These are phyloP conservation scores for Netelia inedita DNA, from an alignment of 2,888 invertebrate species.

Conservation along the genomic window DNA sequence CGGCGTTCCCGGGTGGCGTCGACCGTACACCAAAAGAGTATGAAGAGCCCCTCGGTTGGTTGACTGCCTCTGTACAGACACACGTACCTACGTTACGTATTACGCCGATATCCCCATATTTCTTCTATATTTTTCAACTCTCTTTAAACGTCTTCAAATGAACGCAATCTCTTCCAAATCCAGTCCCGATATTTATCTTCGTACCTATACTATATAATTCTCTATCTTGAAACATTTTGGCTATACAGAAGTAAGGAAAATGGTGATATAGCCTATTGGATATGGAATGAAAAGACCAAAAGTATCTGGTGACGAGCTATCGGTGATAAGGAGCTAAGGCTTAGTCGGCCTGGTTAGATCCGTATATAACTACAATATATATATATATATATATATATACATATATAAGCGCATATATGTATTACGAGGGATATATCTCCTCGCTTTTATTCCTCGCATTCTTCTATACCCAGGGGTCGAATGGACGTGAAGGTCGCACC, in stretches of 20 bases:
- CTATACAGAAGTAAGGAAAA: not conserved
- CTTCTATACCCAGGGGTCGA: constrained; percentile 36
- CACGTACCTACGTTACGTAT: not conserved
- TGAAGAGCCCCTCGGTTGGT: not conserved
- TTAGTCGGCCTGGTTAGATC: not conserved
- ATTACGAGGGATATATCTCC: constrained; percentile 50
- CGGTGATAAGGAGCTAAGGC: no score
- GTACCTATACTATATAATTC: constrained; percentile 28
- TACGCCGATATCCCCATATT: constrained; percentile 27
- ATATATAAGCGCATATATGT: constrained; percentile 15
- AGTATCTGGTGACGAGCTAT: not conserved
- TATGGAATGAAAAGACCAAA: not conserved
- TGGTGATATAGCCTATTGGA: not conserved
- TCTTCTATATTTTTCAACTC: not conserved
- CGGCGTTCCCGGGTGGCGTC: constrained; percentile 33
- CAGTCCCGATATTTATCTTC: constrained; percentile 57
- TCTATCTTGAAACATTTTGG: constrained; percentile 22
- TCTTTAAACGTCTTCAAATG: not conserved
- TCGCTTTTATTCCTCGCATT: constrained; percentile 55
- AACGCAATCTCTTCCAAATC: constrained; percentile 40
- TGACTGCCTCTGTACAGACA: not conserved
- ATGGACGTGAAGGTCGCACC: constrained; percentile 52
- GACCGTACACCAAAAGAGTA: not conserved
- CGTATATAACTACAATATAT: not conserved
- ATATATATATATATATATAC: constrained; percentile 3